Percentiles rank a stretch among this genome's conserved stretches.
These are phyloP conservation scores for Drosophila atripex DNA, from an alignment of 2,888 invertebrate genomes.

Conservation along the genomic window DNA sequence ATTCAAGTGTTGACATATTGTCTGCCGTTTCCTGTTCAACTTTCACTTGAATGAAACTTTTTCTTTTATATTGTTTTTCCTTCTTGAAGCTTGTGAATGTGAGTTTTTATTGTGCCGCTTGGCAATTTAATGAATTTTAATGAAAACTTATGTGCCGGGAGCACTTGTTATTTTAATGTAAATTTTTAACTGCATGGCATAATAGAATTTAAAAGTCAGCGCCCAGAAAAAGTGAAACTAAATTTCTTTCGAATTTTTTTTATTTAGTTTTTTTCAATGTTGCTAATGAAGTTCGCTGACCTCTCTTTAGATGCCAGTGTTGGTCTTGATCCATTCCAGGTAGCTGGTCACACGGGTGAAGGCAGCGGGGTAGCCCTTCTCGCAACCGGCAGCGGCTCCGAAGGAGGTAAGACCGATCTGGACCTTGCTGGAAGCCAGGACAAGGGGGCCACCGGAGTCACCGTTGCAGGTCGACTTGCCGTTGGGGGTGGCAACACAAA, in stretches of 20 bases:
- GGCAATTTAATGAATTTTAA: conserved; percentile 75
- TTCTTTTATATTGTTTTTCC: conserved; percentile 15
- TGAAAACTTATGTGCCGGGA: conserved; percentile 62
- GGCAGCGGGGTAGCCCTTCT: conserved; percentile 71
- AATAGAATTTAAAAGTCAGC: not conserved
- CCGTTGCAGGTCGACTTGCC: conserved; percentile 78
- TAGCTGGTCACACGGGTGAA: conserved; percentile 73
- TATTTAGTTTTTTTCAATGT: conserved; percentile 10
- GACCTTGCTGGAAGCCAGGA: conserved; percentile 19
- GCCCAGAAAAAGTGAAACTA: not conserved
- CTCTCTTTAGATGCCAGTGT: conserved; percentile 56
- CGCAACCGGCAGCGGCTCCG: conserved; percentile 73
- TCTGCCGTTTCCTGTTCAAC: conserved; percentile 28
- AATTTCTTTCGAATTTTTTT: conserved; percentile 33
- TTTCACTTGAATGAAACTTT: conserved; percentile 48
- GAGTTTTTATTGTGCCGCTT: conserved; percentile 56
- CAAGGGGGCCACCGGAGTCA: conserved; percentile 82
- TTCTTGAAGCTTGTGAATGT: conserved; percentile 18
- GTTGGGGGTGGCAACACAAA: conserved; percentile 63
- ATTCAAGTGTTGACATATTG: conserved; percentile 76
- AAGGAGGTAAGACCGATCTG: conserved; percentile 80
- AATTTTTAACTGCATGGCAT: conserved; percentile 40
- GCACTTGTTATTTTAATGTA: conserved; percentile 58
- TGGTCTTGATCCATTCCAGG: conserved; percentile 67
- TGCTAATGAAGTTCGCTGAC: conserved; percentile 18